Evolutionary conservation across 2,797 vertebrate genomes (phyloP), one percentile per base, ranked within the genome.

Genomic region (Hylomyscus alleni): DNA sequence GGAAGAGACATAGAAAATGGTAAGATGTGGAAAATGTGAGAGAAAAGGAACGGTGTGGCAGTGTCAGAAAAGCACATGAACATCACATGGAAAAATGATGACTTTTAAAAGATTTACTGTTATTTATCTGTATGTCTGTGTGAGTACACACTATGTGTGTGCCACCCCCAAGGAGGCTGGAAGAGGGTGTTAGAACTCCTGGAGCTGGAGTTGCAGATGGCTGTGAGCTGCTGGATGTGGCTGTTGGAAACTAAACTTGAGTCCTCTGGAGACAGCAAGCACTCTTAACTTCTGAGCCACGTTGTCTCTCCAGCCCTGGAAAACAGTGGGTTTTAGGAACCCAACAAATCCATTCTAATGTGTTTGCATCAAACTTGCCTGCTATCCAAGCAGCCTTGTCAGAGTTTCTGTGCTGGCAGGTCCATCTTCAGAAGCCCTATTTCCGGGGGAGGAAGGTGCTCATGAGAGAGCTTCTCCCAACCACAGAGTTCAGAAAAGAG

Each of bases 51-150:
- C 1, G 17, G 14, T 44, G 4, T 80, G 31, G 1, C 0, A n/a
- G 20, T 58, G n/a, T 20, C n/a, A 40, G 24, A 20, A 2, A 34
- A 47, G 1, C 1, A 0, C 7, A 4, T 7, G 29, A 5, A 14
- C 6, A 22, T 31, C 3, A 4, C 6, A 6, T 20, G 24, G 47
- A 62, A 0, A 1, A 0, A 19, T 8, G 20, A 52, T 54, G 7
- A 14, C 15, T 31, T 88, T 44, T n/a, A 1, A 20, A n/a, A n/a
- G 82, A 22, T 50, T 34, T n/a, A n/a, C 67, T 84, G 29, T 84
- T 67, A n/a, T 15, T 67, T 34, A n/a, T 67, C 19, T 50, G 60
- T 67, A 50, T n/a, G 31, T 24, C 10, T n/a, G 19, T 67, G 44
- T 50, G 62, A 47, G 37, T 44, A 5, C 37, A 40, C 37, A 13